Evolutionary conservation across 2,113 vertebrate species (phyloP).

Genomic region (Channa argus): DNA sequence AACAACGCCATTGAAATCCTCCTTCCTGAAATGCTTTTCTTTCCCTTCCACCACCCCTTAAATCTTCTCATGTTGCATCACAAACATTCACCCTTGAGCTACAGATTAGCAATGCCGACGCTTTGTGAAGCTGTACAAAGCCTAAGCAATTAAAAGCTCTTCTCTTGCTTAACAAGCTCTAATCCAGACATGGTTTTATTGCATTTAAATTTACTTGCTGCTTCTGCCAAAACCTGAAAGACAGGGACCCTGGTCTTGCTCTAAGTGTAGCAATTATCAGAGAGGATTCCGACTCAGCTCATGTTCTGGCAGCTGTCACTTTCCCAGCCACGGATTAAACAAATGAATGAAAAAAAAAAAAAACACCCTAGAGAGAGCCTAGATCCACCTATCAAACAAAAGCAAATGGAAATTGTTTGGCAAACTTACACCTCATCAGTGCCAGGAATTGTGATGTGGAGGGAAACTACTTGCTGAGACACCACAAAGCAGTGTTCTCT

Average conservation of each 20-base stretch:
- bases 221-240: constrained; percentile 71
- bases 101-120: constrained; percentile 79
- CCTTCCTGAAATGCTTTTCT: constrained; percentile 46
- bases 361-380: constrained; percentile 36
- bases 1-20: constrained; percentile 44
- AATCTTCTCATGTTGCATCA: constrained; percentile 65
- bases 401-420: constrained; percentile 65
- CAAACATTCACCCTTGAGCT: constrained; percentile 81
- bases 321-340: constrained; percentile 48
- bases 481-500: constrained; percentile 31
- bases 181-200: constrained; percentile 85
- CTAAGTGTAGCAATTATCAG: constrained; percentile 59
- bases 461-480: constrained; percentile 53
- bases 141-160: constrained; percentile 80
- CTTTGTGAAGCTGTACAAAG: constrained; percentile 80
- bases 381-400: constrained; percentile 68
- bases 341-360: constrained; percentile 30
- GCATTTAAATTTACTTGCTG: constrained; percentile 75
- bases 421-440: constrained; percentile 34
- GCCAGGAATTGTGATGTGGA: constrained; percentile 57
- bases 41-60: constrained; percentile 31
- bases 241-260: constrained; percentile 56
- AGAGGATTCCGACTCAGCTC: constrained; percentile 52
- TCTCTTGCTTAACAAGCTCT: constrained; percentile 80
- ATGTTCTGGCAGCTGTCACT: constrained; percentile 58